phyloP scores from a whole-genome alignment of 2,797 vertebrate species.

The Cichlasoma orientale region DNA sequence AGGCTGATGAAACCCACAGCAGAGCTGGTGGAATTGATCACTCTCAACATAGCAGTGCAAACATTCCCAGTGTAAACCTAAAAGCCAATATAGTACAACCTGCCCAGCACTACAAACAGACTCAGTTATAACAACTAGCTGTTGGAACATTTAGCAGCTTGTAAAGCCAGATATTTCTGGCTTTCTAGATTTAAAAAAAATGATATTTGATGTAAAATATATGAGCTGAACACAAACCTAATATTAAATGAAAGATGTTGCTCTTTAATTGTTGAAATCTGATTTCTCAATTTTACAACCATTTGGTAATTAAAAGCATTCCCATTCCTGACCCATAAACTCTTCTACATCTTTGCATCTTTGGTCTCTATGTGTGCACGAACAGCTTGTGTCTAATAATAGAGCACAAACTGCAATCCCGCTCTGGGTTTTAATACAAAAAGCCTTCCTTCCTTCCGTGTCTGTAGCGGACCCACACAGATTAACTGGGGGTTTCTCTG shows the following conservation, averaged over 20 bases:
- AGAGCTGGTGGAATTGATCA: background rate
- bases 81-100: too few relatives aligned
- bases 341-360: conserved; percentile 3
- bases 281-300: conserved; percentile 8
- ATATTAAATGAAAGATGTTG: background rate
- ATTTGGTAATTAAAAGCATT: conserved; percentile 8
- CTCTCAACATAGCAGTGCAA: too few relatives aligned
- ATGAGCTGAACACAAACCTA: background rate
- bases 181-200: background rate
- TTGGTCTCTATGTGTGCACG: background rate
- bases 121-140: background rate
- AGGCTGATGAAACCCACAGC: background rate
- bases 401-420: conserved; percentile 31
- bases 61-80: too few relatives aligned
- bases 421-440: conserved; percentile 41
- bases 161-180: background rate
- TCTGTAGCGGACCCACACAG: conserved; percentile 31
- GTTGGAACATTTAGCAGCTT: background rate
- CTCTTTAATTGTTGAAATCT: background rate
- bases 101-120: too few relatives aligned
- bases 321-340: background rate
- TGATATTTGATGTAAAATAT: background rate
- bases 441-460: conserved; percentile 39
- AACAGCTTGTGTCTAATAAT: conserved; percentile 41
- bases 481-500: conserved; percentile 33